A percentile compares a stretch with the other conserved stretches of the same genome.
These are phyloP conservation scores for Clistopyga incitator DNA, from an alignment of 2,888 invertebrate species.

Conservation along the genomic window DNA sequence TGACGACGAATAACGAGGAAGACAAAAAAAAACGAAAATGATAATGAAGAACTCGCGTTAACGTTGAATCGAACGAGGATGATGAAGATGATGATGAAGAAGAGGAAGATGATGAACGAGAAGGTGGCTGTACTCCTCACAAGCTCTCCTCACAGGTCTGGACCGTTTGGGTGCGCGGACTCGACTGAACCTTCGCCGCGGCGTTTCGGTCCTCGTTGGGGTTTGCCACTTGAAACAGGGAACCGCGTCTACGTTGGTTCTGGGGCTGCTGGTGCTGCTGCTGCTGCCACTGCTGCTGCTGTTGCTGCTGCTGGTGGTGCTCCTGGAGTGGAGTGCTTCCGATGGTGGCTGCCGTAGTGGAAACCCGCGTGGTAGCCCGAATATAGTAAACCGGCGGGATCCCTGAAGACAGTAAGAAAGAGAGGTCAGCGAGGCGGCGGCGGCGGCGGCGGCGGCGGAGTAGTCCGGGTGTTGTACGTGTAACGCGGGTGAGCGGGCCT, in stretches of 20 bases:
- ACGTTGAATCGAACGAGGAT: background rate
- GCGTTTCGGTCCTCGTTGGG: conserved; percentile 68
- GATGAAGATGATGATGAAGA: conserved; percentile 20
- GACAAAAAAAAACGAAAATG: too few relatives aligned
- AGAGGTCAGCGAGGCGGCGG: conserved; percentile 60
- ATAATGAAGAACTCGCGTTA: conserved; percentile 10
- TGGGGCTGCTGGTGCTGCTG: conserved; percentile 58
- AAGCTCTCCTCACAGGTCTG: conserved; percentile 79
- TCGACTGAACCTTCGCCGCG: conserved; percentile 82
- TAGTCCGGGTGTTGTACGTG: conserved; percentile 56
- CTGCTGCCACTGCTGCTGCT: conserved; percentile 65
- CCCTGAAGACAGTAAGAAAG: conserved; percentile 34
- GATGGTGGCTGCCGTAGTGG: conserved; percentile 28
- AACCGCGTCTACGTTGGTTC: conserved; percentile 61
- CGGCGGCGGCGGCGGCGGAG: too few relatives aligned
- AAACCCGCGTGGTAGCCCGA: conserved; percentile 75
- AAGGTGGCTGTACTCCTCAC: conserved; percentile 48
- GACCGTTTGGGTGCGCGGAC: conserved; percentile 84
- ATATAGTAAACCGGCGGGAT: conserved; percentile 79
- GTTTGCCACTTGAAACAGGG: conserved; percentile 72
- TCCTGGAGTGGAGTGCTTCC: conserved; percentile 65
- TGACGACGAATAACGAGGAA: too few relatives aligned
- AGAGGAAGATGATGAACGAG: conserved; percentile 20
- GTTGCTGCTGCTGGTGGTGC: conserved; percentile 74
- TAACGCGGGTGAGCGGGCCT: conserved; percentile 50